Evolutionary conservation across 1,140 invertebrate species (phyloP).

Genomic region (Lordiphosa mommai): DNA sequence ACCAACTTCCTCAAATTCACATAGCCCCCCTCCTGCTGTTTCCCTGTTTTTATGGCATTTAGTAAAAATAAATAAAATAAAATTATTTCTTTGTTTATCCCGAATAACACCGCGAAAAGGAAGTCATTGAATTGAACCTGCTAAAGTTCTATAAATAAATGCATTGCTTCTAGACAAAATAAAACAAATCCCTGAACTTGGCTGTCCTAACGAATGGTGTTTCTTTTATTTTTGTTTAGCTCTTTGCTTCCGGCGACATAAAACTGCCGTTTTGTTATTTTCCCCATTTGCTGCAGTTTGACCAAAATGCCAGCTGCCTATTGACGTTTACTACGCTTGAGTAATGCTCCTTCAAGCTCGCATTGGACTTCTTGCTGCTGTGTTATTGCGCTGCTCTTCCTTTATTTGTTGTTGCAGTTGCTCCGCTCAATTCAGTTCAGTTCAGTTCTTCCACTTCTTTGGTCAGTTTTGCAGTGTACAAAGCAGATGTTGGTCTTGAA

Average conservation of each 20-base stretch:
- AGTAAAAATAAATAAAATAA: slow-evolving; percentile 16
- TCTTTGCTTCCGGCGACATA: slow-evolving; percentile 69
- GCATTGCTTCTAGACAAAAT: slow-evolving; percentile 16
- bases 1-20: neutral
- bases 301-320: slow-evolving; percentile 64
- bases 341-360: slow-evolving; percentile 48
- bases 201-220: slow-evolving; percentile 50
- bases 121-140: slow-evolving; percentile 30
- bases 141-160: slow-evolving; percentile 65
- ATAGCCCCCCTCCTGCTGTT: neutral
- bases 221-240: slow-evolving; percentile 28
- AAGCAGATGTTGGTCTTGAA: slow-evolving; percentile 55
- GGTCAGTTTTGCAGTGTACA: slow-evolving; percentile 36
- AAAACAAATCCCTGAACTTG: neutral
- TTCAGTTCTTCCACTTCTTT: slow-evolving; percentile 18
- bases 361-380: slow-evolving; percentile 23
- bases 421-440: no score
- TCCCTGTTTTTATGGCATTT: neutral
- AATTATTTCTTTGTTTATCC: slow-evolving; percentile 29
- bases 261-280: slow-evolving; percentile 62
- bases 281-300: slow-evolving; percentile 13
- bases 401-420: slow-evolving; percentile 32
- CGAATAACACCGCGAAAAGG: slow-evolving; percentile 16
- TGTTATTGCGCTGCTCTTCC: slow-evolving; percentile 28
- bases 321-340: slow-evolving; percentile 67